phyloP scores from a whole-genome alignment of 1,140 invertebrate genomes.

The Belonocnema kinseyi region DNA sequence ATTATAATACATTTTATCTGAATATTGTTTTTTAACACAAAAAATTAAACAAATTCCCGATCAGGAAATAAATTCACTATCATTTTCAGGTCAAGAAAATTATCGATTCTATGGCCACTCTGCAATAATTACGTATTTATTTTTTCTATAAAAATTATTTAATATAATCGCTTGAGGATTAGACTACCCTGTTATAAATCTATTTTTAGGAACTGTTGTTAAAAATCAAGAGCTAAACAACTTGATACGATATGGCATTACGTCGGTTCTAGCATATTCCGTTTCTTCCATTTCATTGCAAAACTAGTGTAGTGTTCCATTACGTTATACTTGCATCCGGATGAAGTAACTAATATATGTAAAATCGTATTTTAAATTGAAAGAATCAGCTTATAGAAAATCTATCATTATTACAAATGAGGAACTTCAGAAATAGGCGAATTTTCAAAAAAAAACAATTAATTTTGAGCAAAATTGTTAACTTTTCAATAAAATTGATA shows the following conservation, averaged over 20 bases:
- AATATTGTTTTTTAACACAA: too few species aligned
- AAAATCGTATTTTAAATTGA: slow-evolving; percentile 3
- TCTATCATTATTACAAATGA: too few species aligned
- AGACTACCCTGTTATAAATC: slow-evolving; percentile 4
- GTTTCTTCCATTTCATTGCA: slow-evolving; percentile 50
- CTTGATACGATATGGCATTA: slow-evolving; percentile 45
- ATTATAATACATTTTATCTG: too few species aligned
- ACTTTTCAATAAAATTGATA: too few species aligned
- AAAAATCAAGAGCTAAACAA: slow-evolving; percentile 39
- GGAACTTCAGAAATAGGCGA: too few species aligned
- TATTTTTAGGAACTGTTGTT: slow-evolving; percentile 33
- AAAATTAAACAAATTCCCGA: too few species aligned
- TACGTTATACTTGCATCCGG: slow-evolving; percentile 32
- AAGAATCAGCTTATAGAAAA: not conserved
- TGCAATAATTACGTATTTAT: not conserved
- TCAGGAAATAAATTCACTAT: too few species aligned
- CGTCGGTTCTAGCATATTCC: slow-evolving; percentile 36
- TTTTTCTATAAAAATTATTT: not conserved
- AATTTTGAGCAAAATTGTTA: too few species aligned
- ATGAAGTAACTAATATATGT: slow-evolving; percentile 17
- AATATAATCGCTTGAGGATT: not conserved
- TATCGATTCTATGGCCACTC: too few species aligned
- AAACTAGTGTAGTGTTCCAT: slow-evolving; percentile 40
- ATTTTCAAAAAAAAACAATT: too few species aligned
- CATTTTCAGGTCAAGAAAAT: too few species aligned